Base-by-base conservation (phyloP, 1,140 invertebrate genomes). In the Papilio xuthus region DNA sequence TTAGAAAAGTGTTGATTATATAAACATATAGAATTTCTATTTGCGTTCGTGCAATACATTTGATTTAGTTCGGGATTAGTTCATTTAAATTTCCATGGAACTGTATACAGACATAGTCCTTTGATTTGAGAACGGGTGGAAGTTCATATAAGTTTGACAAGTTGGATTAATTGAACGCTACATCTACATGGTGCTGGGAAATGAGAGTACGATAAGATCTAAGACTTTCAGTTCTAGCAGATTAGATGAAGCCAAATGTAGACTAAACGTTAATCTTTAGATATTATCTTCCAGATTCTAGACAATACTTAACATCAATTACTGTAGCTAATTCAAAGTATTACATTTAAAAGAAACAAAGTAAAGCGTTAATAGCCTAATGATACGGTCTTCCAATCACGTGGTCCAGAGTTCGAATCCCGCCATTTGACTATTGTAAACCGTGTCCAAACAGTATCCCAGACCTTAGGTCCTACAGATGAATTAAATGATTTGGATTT, bases 81-180 rank as follows among this genome's bases (percentile, higher is more conserved):
- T 76, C 28, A 76, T 76, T 60, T 42, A 76, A 76, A 76, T 76
- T 42, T 76, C n/a, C 41, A 47, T 63, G 12, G 15, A 76, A 37
- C 50, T 63, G n/a, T 37, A 20, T 75, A 73, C 28, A 42, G n/a
- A 74, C 26, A 28, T 18, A 74, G 47, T 28, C 47, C 37, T 32
- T 32, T 76, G 44, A 74, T 74, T 74, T 32, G 28, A 32, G 37
- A 76, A 60, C 9, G 10, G 50, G 28, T 41, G 32, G 32, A 60
- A 76, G 53, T 76, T 76, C 53, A 63, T 76, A 42, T 63, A 63
- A 76, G 74, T 76, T 76, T 63, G 53, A 60, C 26, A 76, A 76
- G 53, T 41, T 76, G 37, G 53, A 63, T 76, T 76, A 76, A 76
- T 76, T 63, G 32, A 76, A 63, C 32, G 53, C 32, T 63, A 76